A percentile compares a stretch with the other conserved stretches of the same genome.
These are phyloP conservation scores for Globodera rostochiensis DNA, from an alignment of 1,140 invertebrate species.

Conservation along the genomic window DNA sequence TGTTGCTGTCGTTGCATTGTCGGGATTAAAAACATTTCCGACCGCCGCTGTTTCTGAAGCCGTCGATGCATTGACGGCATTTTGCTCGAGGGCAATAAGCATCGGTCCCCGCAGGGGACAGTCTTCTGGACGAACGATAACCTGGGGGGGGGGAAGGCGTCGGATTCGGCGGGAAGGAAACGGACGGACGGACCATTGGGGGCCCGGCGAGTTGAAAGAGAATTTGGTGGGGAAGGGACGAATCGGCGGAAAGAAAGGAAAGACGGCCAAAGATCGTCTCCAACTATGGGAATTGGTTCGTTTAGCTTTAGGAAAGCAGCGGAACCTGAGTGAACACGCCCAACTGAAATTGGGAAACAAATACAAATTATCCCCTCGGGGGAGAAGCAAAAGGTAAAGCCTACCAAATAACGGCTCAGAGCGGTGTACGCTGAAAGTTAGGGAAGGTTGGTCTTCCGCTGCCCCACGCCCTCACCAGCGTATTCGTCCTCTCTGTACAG, in stretches of 20 bases:
- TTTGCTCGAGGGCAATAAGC: neutral
- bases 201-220: slow-evolving; percentile 8
- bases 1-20: neutral
- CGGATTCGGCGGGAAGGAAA: neutral
- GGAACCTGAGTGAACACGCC: slow-evolving; percentile 14
- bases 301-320: neutral
- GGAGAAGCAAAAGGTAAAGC: slow-evolving; percentile 3
- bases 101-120: slow-evolving; percentile 8
- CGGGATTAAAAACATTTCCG: neutral
- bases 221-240: neutral
- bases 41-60: no score
- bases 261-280: neutral
- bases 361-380: neutral
- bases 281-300: neutral
- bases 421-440: slow-evolving; percentile 24
- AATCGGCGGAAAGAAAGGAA: neutral
- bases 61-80: slow-evolving; percentile 4
- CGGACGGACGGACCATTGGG: slow-evolving; percentile 7
- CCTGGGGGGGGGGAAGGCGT: neutral
- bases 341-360: slow-evolving; percentile 6
- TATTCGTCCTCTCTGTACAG: slow-evolving; percentile 32
- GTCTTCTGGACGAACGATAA: slow-evolving; percentile 8
- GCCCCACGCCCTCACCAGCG: slow-evolving; percentile 6
- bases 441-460: neutral
- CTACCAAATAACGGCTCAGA: slow-evolving; percentile 25